Evolutionary conservation across 2,113 vertebrate species (phyloP).

Genomic region (Neodon shergylaensis): DNA sequence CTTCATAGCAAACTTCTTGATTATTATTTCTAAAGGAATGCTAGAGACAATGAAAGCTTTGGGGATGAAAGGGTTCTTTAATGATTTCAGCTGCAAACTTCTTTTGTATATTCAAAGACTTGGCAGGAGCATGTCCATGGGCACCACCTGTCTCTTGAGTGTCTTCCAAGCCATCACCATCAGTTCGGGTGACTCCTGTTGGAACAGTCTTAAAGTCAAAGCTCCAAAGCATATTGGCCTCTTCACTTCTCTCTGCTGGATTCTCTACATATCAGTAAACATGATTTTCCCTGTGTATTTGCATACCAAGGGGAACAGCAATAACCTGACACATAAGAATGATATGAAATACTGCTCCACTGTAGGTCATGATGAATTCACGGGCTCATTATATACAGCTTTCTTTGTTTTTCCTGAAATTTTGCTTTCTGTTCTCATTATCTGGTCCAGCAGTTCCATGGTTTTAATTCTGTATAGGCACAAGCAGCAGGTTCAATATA

Average conservation of each 20-base stretch:
- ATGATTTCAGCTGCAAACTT: not conserved
- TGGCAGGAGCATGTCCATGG: too few species aligned
- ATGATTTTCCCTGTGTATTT: not conserved
- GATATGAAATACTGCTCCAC: not conserved
- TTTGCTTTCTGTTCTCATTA: not conserved
- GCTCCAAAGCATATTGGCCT: not conserved
- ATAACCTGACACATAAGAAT: not conserved
- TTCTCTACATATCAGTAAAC: not conserved
- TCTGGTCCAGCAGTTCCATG: not conserved
- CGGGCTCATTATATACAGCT: accelerated
- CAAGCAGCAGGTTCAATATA: not conserved
- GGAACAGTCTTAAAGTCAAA: not conserved
- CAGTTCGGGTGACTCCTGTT: not conserved
- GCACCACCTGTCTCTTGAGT: not conserved
- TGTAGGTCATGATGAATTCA: accelerated
- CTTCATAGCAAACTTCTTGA: not conserved
- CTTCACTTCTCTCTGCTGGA: not conserved
- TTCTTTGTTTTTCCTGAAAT: not conserved
- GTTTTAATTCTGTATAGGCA: not conserved
- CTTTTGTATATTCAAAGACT: not conserved
- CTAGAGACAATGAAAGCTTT: not conserved
- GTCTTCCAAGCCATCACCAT: not conserved
- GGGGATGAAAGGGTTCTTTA: not conserved
- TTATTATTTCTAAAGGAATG: not conserved
- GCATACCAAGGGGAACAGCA: not conserved